Percentiles rank a stretch among this genome's conserved stretches.
Conservation (phyloP, 2,888 invertebrate species). For the Synergus japonicus region DNA sequence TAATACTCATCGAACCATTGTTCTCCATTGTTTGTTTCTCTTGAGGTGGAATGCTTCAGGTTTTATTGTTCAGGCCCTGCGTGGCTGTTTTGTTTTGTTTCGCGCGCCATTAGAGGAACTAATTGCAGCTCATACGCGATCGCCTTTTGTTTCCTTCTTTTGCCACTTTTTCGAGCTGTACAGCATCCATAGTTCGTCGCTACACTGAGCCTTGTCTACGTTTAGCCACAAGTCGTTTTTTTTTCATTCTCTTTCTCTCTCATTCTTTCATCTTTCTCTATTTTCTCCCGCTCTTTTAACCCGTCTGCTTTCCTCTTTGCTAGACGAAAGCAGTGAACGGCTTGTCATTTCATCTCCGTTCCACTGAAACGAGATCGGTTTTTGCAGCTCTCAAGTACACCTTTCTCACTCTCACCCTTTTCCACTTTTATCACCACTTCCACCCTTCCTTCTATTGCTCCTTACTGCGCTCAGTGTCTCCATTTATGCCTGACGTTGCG, state of each 20-base stretch:
- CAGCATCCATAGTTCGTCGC: constrained; percentile 40
- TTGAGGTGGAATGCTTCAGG: constrained; percentile 54
- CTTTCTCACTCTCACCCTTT: constrained; percentile 41
- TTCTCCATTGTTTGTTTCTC: constrained; percentile 68
- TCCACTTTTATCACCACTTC: constrained; percentile 37
- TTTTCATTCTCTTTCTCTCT: background rate
- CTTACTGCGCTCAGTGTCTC: constrained; percentile 35
- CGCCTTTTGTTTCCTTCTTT: constrained; percentile 73
- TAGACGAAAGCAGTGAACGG: constrained; percentile 47
- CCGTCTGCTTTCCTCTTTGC: constrained; percentile 29
- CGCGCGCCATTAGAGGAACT: constrained; percentile 75
- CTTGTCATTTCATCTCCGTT: constrained; percentile 57
- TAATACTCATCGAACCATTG: constrained; percentile 63
- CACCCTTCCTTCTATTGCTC: constrained; percentile 38
- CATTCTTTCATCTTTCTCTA: background rate
- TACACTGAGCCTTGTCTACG: constrained; percentile 35
- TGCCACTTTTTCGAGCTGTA: constrained; percentile 60
- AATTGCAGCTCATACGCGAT: constrained; percentile 76
- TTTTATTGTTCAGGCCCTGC: constrained; percentile 72
- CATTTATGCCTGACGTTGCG: constrained; percentile 39
- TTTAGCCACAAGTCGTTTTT: constrained; percentile 43
- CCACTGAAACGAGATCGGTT: constrained; percentile 60
- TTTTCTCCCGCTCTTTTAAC: constrained; percentile 18
- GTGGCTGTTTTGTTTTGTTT: constrained; percentile 73
- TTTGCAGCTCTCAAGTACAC: constrained; percentile 52